Percentiles rank a stretch among this genome's conserved stretches.
phyloP scores from a whole-genome alignment of 2,797 vertebrate genomes.

The Knipowitschia caucasica region DNA sequence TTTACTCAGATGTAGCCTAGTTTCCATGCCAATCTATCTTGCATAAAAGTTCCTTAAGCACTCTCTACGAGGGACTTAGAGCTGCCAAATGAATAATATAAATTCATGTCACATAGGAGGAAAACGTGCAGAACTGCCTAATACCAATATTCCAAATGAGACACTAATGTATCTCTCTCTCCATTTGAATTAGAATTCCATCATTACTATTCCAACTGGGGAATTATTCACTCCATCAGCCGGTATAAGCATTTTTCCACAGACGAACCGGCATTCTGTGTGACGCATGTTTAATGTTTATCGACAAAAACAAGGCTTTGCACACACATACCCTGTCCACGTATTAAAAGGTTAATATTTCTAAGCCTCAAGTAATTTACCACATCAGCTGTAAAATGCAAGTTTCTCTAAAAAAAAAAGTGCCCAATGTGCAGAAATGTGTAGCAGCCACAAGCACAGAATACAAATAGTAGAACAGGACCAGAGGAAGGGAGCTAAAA shows the following conservation, averaged over 20 bases:
- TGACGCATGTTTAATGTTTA: constrained; percentile 19
- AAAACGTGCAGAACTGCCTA: constrained; percentile 53
- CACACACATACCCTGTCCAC: constrained; percentile 15
- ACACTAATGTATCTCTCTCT: constrained; percentile 65
- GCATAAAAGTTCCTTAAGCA: neutral
- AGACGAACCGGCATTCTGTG: constrained; percentile 39
- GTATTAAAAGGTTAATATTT: constrained; percentile 27
- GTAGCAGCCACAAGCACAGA: constrained; percentile 6
- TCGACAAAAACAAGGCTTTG: constrained; percentile 17
- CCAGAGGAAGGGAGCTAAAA: too few relatives aligned
- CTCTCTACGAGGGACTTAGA: neutral
- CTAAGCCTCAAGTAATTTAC: constrained; percentile 17
- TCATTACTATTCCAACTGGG: constrained; percentile 71
- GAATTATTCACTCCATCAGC: constrained; percentile 69
- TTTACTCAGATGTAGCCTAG: neutral
- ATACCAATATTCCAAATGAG: constrained; percentile 63
- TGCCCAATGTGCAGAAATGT: constrained; percentile 32
- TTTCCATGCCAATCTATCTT: neutral
- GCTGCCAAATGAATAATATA: constrained; percentile 8
- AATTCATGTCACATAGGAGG: constrained; percentile 51
- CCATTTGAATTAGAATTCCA: constrained; percentile 70
- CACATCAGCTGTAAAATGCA: constrained; percentile 27
- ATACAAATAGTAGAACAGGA: constrained; percentile 5
- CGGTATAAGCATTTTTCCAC: constrained; percentile 64
- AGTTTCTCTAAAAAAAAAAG: constrained; percentile 21